Evolutionary conservation across 1,140 invertebrate genomes (phyloP).

Genomic region (Pissodes strobi): DNA sequence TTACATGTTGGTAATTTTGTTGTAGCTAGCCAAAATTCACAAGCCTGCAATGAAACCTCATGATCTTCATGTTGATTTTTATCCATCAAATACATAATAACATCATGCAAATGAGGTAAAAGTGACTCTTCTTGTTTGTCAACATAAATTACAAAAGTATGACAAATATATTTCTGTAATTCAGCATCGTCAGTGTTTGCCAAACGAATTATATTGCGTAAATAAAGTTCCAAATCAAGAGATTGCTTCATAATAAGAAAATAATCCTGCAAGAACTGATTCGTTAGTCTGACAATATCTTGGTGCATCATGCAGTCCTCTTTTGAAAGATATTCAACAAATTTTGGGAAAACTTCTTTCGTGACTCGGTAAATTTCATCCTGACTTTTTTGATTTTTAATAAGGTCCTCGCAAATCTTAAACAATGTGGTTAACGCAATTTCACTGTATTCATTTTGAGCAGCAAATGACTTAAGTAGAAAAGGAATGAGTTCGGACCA

Average conservation of each 20-base stretch:
- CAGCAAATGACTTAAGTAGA: constrained; percentile 44
- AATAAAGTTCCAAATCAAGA: constrained; percentile 43
- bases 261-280: constrained; percentile 52
- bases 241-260: constrained; percentile 47
- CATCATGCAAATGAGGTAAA: constrained; percentile 91
- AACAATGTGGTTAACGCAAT: constrained; percentile 50
- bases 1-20: constrained; percentile 94
- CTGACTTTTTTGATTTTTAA: constrained; percentile 42
- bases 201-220: constrained; percentile 47
- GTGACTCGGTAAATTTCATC: constrained; percentile 46
- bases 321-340: constrained; percentile 40
- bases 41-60: constrained; percentile 93
- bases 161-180: constrained; percentile 49
- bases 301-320: constrained; percentile 42
- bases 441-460: constrained; percentile 47
- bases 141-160: constrained; percentile 52
- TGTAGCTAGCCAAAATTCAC: constrained; percentile 97
- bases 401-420: constrained; percentile 51
- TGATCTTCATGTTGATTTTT: constrained; percentile 93
- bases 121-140: constrained; percentile 49
- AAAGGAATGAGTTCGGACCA: constrained; percentile 49
- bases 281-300: constrained; percentile 45
- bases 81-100: constrained; percentile 97
- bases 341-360: constrained; percentile 46
- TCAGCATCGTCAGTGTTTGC: constrained; percentile 46